Conservation (phyloP, 2,113 vertebrate genomes). For the Anguilla rostrata region DNA sequence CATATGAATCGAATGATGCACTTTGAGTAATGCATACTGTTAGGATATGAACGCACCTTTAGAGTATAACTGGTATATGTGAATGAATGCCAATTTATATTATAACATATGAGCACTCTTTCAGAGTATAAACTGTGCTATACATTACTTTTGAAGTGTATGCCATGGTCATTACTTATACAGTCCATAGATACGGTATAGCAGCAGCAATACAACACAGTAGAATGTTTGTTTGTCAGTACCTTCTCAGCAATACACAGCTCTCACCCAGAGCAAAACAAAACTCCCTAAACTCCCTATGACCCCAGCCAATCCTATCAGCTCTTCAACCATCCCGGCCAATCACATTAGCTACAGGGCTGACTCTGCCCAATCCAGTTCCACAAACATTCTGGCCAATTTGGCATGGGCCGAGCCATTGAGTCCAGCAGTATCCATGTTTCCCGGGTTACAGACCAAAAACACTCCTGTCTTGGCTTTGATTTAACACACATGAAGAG, state of each 20-base stretch:
- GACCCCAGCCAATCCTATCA: slow-evolving; percentile 4
- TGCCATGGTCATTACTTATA: too few relatives aligned
- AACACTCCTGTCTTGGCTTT: not conserved
- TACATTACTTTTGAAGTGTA: too few relatives aligned
- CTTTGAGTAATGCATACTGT: too few relatives aligned
- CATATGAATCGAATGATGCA: too few relatives aligned
- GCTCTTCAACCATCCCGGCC: slow-evolving; percentile 1
- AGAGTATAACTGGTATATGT: too few relatives aligned
- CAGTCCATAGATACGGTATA: too few relatives aligned
- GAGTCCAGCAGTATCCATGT: slow-evolving; percentile 4
- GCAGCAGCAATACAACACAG: too few relatives aligned
- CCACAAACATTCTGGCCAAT: slow-evolving; percentile 4
- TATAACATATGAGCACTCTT: too few relatives aligned
- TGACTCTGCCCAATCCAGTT: not conserved
- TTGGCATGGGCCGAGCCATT: slow-evolving; percentile 7
- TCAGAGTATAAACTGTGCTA: too few relatives aligned
- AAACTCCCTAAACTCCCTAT: not conserved
- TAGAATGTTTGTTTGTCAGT: not conserved
- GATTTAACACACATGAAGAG: not conserved
- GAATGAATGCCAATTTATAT: not conserved
- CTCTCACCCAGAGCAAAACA: not conserved
- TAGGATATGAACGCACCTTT: too few relatives aligned
- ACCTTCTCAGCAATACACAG: not conserved
- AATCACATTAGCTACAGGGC: slow-evolving; percentile 22
- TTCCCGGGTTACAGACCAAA: not conserved